Conservation (phyloP, 2,888 invertebrate species). For the Ornithoptera alexandrae region DNA sequence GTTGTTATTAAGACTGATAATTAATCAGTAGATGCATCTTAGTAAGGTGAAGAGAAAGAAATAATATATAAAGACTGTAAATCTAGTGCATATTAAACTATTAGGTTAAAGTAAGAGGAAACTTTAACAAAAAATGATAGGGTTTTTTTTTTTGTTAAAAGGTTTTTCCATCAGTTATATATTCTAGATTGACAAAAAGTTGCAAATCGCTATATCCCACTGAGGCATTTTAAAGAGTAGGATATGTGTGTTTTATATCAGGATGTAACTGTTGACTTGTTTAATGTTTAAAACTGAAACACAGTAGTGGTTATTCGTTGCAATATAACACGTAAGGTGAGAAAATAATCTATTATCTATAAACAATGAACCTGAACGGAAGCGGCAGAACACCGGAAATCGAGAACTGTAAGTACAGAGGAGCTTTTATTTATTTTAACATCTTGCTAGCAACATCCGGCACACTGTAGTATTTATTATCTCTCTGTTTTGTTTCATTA, state of each 20-base stretch:
- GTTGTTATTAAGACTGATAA: no score
- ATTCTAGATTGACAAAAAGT: no score
- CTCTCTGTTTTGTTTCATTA: slow-evolving; percentile 1
- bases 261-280: not conserved
- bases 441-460: slow-evolving; percentile 69
- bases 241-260: not conserved
- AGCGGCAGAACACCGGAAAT: slow-evolving; percentile 53
- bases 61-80: no score
- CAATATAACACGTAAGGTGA: slow-evolving; percentile 12
- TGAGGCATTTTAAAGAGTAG: no score
- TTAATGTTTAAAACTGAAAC: not conserved
- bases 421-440: slow-evolving; percentile 72
- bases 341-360: slow-evolving; percentile 28
- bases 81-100: no score
- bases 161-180: no score
- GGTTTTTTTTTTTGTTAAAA: no score
- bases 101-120: no score
- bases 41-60: no score
- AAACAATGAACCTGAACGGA: slow-evolving; percentile 27
- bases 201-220: no score
- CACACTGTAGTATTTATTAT: slow-evolving; percentile 24
- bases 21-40: no score
- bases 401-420: slow-evolving; percentile 56
- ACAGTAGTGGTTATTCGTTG: not conserved
- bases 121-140: no score